These are phyloP conservation scores for Polydrusus pterygomalis DNA, from an alignment of 2,888 invertebrate genomes.

Conservation along the genomic window DNA sequence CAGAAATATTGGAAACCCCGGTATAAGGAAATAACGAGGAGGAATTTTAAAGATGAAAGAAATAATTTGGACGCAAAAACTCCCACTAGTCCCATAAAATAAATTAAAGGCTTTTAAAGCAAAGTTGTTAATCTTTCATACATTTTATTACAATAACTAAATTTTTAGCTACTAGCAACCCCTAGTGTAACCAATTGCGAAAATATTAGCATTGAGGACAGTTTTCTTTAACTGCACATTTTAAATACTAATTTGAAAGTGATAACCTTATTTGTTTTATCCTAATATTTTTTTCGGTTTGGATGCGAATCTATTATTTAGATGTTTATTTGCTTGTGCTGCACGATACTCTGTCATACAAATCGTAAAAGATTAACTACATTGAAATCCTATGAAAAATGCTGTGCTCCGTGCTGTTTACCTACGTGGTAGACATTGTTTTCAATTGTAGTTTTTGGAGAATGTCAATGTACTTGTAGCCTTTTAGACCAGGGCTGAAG, in stretches of 20 bases:
- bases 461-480: too few relatives aligned
- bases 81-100: background rate
- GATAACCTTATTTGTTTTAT: slow-evolving; percentile 18
- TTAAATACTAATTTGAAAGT: slow-evolving; percentile 3
- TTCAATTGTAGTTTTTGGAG: too few relatives aligned
- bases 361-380: too few relatives aligned
- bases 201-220: slow-evolving; percentile 9
- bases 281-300: slow-evolving; percentile 8
- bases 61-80: background rate
- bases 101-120: slow-evolving; percentile 4
- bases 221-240: slow-evolving; percentile 4
- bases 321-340: too few relatives aligned
- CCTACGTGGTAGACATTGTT: too few relatives aligned
- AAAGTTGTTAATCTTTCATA: slow-evolving; percentile 35
- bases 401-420: too few relatives aligned
- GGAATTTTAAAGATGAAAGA: background rate
- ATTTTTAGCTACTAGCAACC: slow-evolving; percentile 38
- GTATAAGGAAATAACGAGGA: background rate
- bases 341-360: too few relatives aligned
- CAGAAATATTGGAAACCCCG: background rate
- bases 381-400: too few relatives aligned
- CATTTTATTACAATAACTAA: slow-evolving; percentile 44
- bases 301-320: slow-evolving; percentile 6
- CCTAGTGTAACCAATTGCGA: slow-evolving; percentile 8
- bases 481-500: too few relatives aligned